Percentiles rank a stretch among this genome's conserved stretches.
Conservation (phyloP, 2,888 invertebrate species). For the Axea sp. region DNA sequence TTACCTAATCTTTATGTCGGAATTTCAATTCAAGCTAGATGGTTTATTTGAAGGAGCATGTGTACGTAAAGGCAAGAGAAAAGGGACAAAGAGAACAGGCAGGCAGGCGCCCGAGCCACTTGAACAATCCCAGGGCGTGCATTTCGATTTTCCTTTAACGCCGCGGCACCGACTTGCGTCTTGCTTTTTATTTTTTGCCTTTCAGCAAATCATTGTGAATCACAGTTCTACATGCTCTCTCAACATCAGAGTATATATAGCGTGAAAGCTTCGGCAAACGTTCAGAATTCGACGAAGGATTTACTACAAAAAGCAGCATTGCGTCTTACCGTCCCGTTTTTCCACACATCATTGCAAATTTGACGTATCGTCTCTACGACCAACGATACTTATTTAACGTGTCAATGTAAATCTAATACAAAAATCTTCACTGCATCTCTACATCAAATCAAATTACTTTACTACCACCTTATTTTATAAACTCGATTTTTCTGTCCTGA, state of each 20-base stretch:
- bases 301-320: slow-evolving; percentile 32
- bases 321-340: slow-evolving; percentile 45
- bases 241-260: slow-evolving; percentile 48
- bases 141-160: slow-evolving; percentile 64
- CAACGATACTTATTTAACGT: slow-evolving; percentile 57
- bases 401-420: slow-evolving; percentile 40
- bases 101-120: slow-evolving; percentile 53
- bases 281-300: slow-evolving; percentile 59
- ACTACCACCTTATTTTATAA: slow-evolving; percentile 3
- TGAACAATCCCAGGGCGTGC: slow-evolving; percentile 60
- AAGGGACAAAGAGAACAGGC: slow-evolving; percentile 58
- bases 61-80: slow-evolving; percentile 57
- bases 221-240: slow-evolving; percentile 59
- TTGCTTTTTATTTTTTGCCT: slow-evolving; percentile 59
- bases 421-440: not conserved
- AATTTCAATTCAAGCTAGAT: slow-evolving; percentile 60
- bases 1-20: slow-evolving; percentile 60
- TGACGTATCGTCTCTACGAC: slow-evolving; percentile 48
- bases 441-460: slow-evolving; percentile 13
- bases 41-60: slow-evolving; percentile 60
- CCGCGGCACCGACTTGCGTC: slow-evolving; percentile 51
- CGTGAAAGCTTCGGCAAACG: slow-evolving; percentile 60
- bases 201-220: slow-evolving; percentile 65
- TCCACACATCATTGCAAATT: slow-evolving; percentile 61
- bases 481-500: not conserved